phyloP scores from a whole-genome alignment of 2,113 vertebrate species.

The Scophthalmus maximus region DNA sequence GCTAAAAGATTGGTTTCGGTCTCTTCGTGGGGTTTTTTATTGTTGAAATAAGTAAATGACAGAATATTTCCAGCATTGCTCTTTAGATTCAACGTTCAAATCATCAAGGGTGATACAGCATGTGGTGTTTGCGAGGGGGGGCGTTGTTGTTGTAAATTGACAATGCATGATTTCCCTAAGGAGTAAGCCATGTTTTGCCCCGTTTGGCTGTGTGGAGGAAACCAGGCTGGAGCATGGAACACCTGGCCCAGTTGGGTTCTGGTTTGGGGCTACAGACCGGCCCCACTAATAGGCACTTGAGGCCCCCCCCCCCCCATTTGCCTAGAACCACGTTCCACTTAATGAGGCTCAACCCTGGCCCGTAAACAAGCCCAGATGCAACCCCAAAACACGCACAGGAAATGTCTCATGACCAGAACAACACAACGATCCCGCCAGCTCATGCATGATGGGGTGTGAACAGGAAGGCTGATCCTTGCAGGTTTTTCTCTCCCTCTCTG shows the following conservation, averaged over 20 bases:
- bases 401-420: slow-evolving; percentile 78
- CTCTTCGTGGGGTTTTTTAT: no score
- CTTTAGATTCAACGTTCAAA: neutral
- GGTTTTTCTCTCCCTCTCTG: slow-evolving; percentile 65
- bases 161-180: slow-evolving; percentile 36
- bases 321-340: slow-evolving; percentile 65
- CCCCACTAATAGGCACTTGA: slow-evolving; percentile 72
- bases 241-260: slow-evolving; percentile 77
- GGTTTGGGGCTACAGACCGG: slow-evolving; percentile 67
- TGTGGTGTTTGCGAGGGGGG: neutral
- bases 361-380: slow-evolving; percentile 81
- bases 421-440: slow-evolving; percentile 65
- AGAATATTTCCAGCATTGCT: no score
- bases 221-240: slow-evolving; percentile 45
- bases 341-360: slow-evolving; percentile 71
- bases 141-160: slow-evolving; percentile 4
- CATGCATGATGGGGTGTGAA: slow-evolving; percentile 77
- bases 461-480: slow-evolving; percentile 78
- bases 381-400: slow-evolving; percentile 80
- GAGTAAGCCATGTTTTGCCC: slow-evolving; percentile 39
- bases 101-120: slow-evolving; percentile 11
- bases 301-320: slow-evolving; percentile 56
- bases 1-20: no score
- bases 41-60: no score
- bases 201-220: slow-evolving; percentile 52